phyloP scores from a whole-genome alignment of 2,888 invertebrate genomes.

The Blera fallax region DNA sequence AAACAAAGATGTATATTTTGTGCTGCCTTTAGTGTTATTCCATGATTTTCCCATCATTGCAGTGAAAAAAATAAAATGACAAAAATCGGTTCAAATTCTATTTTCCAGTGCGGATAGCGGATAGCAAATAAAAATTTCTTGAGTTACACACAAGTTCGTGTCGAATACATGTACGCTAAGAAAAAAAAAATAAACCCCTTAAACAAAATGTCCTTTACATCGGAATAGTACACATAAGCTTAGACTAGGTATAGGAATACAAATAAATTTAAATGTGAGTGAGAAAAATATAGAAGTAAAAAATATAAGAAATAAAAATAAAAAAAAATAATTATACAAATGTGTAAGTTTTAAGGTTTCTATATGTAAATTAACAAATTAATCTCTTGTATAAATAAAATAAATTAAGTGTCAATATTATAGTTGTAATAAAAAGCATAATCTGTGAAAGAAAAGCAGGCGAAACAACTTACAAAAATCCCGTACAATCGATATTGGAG shows the following conservation, averaged over 20 bases:
- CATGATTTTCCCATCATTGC: background rate
- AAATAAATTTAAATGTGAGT: slow-evolving; percentile 55
- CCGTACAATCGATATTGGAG: slow-evolving; percentile 60
- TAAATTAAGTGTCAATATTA: slow-evolving; percentile 35
- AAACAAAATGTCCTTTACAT: slow-evolving; percentile 12
- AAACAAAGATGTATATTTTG: slow-evolving; percentile 32
- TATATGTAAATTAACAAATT: slow-evolving; percentile 41
- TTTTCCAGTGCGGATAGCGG: slow-evolving; percentile 7
- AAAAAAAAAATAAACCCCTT: background rate
- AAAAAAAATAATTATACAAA: slow-evolving; percentile 27
- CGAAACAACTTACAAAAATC: background rate
- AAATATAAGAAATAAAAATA: slow-evolving; percentile 4
- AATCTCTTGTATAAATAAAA: slow-evolving; percentile 27
- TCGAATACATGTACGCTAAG: slow-evolving; percentile 1
- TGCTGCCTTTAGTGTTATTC: slow-evolving; percentile 15
- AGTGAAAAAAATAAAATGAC: slow-evolving; percentile 43
- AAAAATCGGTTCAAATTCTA: slow-evolving; percentile 9
- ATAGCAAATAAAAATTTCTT: background rate
- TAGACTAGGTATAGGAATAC: slow-evolving; percentile 39
- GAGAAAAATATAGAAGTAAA: slow-evolving; percentile 42
- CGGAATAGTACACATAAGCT: slow-evolving; percentile 18
- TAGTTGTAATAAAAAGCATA: slow-evolving; percentile 1
- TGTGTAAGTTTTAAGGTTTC: slow-evolving; percentile 57
- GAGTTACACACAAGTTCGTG: background rate
- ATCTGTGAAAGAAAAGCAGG: background rate